Evolutionary conservation across 2,797 vertebrate species (phyloP).

Genomic region (Myotis planiceps): DNA sequence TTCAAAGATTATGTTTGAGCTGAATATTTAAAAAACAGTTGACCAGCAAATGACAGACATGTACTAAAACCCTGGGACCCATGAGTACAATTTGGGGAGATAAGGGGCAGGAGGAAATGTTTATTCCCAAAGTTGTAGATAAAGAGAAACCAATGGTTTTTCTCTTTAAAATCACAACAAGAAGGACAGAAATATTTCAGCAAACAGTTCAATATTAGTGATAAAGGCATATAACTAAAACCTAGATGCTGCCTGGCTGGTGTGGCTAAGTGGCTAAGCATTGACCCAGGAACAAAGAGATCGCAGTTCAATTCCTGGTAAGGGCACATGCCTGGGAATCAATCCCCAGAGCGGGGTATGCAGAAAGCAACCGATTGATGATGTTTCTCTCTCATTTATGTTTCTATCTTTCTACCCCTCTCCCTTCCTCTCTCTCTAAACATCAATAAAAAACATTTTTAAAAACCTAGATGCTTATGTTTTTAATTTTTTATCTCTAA

Average conservation of each 20-base stretch:
- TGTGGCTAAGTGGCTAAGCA: no score
- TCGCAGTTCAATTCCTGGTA: no score
- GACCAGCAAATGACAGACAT: not conserved
- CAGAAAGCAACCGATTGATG: no score
- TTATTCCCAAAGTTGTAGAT: not conserved
- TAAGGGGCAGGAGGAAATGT: not conserved
- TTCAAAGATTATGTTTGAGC: not conserved
- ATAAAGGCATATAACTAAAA: not conserved
- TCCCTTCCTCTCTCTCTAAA: no score
- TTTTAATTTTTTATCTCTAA: not conserved
- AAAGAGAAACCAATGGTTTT: not conserved
- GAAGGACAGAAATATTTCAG: not conserved
- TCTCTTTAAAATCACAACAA: slow-evolving; percentile 7
- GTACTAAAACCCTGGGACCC: not conserved
- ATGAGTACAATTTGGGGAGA: not conserved
- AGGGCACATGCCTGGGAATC: no score
- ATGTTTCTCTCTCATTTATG: no score
- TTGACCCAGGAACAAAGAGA: no score
- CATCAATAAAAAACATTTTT: no score
- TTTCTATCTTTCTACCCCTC: no score
- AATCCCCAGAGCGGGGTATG: no score
- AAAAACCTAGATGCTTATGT: not conserved
- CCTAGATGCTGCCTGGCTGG: not conserved
- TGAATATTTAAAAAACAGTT: slow-evolving; percentile 27
- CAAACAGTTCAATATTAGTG: not conserved